Evolutionary conservation across 2,113 vertebrate species (phyloP), one percentile per base, ranked within the genome.

Genomic region (Chaenogobius annularis): DNA sequence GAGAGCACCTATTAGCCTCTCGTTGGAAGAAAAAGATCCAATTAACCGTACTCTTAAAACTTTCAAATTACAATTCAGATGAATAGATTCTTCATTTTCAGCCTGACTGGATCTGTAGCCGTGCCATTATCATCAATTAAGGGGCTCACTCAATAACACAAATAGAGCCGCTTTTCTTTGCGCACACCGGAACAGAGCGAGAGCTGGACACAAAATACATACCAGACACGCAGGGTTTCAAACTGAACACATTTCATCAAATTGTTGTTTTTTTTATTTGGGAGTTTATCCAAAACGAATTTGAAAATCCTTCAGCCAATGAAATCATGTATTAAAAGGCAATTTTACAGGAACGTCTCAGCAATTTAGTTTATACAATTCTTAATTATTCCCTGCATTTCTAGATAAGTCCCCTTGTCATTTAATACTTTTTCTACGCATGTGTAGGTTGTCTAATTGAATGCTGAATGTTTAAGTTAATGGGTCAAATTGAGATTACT

Each of bases 61-160:
- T 75, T 85, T 86, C 23, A 83, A 85, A 82, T 81, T 72, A 77
- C 68, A 85, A 86, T 88, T 82, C 59, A 72, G 66, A 82, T 70
- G 56, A 83, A 84, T 70, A 76, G 83, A 87, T 78, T 80, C 70
- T 79, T 85, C 64, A 87, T 90, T 87, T 90, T 87, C 76, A 52
- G 56, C 80, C 71, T 10, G 69, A 74, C 68, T 85, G 82, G 72
- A 55, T 75, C 61, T 43, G 77, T 69, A 62, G 83, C 82, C 72
- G 74, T 55, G 63, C 67, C 64, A 78, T 88, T 84, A 90, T 83
- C 83, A 75, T 80, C 81, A 85, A 85, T 88, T 90, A 87, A 26
- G 74, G 31, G 43, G 73, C 76, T 80, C 78, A 74, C 81, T 86
- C 82, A 72, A 59, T 73, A 77, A 80, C 77, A 86, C 71, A 84